These are phyloP conservation scores for Boloria selene DNA, from an alignment of 2,888 invertebrate species.

Conservation along the genomic window DNA sequence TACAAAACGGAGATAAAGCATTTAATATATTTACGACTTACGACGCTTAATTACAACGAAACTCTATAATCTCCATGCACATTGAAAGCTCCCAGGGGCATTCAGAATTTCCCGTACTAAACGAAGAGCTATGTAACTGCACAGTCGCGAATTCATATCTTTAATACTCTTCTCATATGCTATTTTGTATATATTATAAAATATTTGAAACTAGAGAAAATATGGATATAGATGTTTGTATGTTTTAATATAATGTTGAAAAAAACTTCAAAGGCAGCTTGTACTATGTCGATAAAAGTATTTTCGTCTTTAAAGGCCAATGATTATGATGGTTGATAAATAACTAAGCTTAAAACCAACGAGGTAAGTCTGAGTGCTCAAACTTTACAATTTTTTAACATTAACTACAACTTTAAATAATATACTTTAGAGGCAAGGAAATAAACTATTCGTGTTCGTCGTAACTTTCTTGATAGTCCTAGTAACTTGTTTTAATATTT, in stretches of 20 bases:
- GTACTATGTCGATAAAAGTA: too few relatives aligned
- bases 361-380: too few relatives aligned
- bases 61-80: conserved; percentile 38
- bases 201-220: too few relatives aligned
- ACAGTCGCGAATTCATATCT: conserved; percentile 14
- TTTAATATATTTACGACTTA: conserved; percentile 1
- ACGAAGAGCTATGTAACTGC: conserved; percentile 30
- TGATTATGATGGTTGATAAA: too few relatives aligned
- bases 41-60: conserved; percentile 13
- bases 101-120: conserved; percentile 51
- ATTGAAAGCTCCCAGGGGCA: conserved; percentile 56
- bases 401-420: too few relatives aligned
- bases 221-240: too few relatives aligned
- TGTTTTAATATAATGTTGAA: too few relatives aligned
- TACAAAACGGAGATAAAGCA: conserved; percentile 1
- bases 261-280: too few relatives aligned
- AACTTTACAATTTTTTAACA: too few relatives aligned
- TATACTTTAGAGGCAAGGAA: background rate
- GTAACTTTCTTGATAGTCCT: conserved; percentile 4
- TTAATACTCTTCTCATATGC: background rate
- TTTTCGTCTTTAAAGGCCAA: too few relatives aligned
- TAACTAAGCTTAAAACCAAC: too few relatives aligned
- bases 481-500: conserved; percentile 14
- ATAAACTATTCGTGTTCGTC: background rate
- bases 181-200: too few relatives aligned